Evolutionary conservation across 2,888 invertebrate genomes (phyloP).

Genomic region (Druceiella hillmani): DNA sequence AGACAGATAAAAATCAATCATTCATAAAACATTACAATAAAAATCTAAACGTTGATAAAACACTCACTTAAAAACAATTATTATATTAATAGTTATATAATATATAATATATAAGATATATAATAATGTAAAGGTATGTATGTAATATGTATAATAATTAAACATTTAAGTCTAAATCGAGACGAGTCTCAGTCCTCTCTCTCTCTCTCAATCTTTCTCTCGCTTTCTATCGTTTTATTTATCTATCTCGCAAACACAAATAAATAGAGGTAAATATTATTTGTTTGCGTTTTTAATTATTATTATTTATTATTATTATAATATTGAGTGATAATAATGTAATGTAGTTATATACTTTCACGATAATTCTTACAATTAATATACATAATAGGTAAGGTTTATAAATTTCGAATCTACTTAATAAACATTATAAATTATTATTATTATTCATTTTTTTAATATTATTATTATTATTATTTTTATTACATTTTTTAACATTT

Average conservation of each 20-base stretch:
- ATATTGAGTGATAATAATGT: slow-evolving; percentile 20
- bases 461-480: too few species aligned
- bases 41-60: slow-evolving; percentile 56
- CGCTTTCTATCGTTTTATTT: too few species aligned
- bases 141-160: too few species aligned
- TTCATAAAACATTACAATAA: slow-evolving; percentile 55
- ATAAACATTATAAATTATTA: too few species aligned
- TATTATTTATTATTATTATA: slow-evolving; percentile 15
- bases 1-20: slow-evolving; percentile 50
- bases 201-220: too few species aligned
- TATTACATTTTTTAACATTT: slow-evolving; percentile 30
- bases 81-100: slow-evolving; percentile 56
- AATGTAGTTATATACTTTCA: slow-evolving; percentile 13
- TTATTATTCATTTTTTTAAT: too few species aligned
- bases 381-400: slow-evolving; percentile 43
- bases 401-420: slow-evolving; percentile 34
- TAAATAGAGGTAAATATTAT: slow-evolving; percentile 23
- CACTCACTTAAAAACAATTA: slow-evolving; percentile 53
- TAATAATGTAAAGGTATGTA: too few species aligned
- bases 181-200: too few species aligned
- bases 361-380: slow-evolving; percentile 8
- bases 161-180: too few species aligned
- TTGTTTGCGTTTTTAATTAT: too few species aligned
- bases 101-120: too few species aligned
- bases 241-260: slow-evolving; percentile 18